Evolutionary conservation across 2,113 vertebrate species (phyloP).

Genomic region (Strix aluco): DNA sequence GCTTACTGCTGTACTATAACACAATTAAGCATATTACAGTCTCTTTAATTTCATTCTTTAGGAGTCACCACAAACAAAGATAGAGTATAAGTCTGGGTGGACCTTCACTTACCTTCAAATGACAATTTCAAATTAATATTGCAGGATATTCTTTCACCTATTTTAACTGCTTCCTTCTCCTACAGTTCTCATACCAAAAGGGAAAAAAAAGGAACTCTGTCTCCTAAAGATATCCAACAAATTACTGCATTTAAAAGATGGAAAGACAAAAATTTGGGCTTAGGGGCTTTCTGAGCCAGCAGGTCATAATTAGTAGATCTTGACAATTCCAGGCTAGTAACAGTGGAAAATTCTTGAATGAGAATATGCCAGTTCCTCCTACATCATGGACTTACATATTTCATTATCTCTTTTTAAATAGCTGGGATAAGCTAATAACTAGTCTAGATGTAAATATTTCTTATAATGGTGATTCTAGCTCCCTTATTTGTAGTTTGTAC

Average conservation of each 20-base stretch:
- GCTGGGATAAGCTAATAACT: not conserved
- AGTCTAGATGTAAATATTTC: not conserved
- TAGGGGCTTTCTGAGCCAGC: not conserved
- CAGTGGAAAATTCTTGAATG: not conserved
- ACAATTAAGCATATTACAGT: not conserved
- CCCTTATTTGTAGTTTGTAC: not conserved
- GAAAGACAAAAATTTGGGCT: not conserved
- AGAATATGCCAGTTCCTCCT: not conserved
- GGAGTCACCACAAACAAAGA: not conserved
- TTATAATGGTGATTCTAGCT: not conserved
- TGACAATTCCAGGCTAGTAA: not conserved
- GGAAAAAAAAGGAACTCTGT: not conserved
- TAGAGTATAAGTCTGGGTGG: not conserved
- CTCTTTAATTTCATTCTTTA: slow-evolving; percentile 26
- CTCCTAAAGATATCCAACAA: not conserved
- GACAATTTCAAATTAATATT: not conserved
- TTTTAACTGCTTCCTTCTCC: not conserved
- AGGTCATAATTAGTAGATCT: not conserved
- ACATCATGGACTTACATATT: not conserved
- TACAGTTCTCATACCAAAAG: not conserved
- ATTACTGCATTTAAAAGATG: not conserved
- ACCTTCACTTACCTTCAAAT: not conserved
- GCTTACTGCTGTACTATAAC: slow-evolving; percentile 4
- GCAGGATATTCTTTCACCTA: not conserved
- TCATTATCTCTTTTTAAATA: not conserved